Conservation (phyloP, 1,140 invertebrate species). For the Drosophila kanapiae region DNA sequence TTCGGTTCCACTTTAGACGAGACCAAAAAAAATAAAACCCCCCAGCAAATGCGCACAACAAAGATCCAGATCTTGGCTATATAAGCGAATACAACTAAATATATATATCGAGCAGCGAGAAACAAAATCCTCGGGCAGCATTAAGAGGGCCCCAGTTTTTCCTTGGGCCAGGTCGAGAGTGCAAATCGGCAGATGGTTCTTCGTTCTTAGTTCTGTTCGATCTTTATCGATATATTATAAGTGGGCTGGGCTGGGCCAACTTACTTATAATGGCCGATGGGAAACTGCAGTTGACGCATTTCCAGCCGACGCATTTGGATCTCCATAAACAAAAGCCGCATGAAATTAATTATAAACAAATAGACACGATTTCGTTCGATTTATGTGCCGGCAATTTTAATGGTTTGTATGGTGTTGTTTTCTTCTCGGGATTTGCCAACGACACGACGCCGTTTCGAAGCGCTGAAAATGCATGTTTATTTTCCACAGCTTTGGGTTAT, state of each 20-base stretch:
- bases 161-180: slow-evolving; percentile 67
- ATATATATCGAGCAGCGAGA: slow-evolving; percentile 21
- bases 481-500: slow-evolving; percentile 26
- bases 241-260: slow-evolving; percentile 11
- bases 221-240: slow-evolving; percentile 6
- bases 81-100: slow-evolving; percentile 18
- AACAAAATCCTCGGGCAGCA: slow-evolving; percentile 10
- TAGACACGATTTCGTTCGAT: slow-evolving; percentile 46
- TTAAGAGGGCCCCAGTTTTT: slow-evolving; percentile 4
- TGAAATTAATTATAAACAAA: slow-evolving; percentile 77
- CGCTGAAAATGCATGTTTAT: slow-evolving; percentile 33
- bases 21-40: slow-evolving; percentile 14
- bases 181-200: slow-evolving; percentile 67
- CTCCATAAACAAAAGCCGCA: slow-evolving; percentile 58
- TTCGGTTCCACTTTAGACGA: slow-evolving; percentile 46
- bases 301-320: slow-evolving; percentile 52
- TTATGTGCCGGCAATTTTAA: slow-evolving; percentile 64
- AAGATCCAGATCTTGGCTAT: slow-evolving; percentile 36
- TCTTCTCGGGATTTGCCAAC: slow-evolving; percentile 25
- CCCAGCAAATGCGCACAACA: slow-evolving; percentile 29
- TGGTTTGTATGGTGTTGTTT: slow-evolving; percentile 53
- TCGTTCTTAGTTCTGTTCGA: slow-evolving; percentile 19
- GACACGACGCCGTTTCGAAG: slow-evolving; percentile 23
- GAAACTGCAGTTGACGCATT: slow-evolving; percentile 58
- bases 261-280: slow-evolving; percentile 23